Percentiles rank a stretch among this genome's conserved stretches.
Conservation (phyloP, 2,888 invertebrate genomes). For the Brachypalpus laphriformis region DNA sequence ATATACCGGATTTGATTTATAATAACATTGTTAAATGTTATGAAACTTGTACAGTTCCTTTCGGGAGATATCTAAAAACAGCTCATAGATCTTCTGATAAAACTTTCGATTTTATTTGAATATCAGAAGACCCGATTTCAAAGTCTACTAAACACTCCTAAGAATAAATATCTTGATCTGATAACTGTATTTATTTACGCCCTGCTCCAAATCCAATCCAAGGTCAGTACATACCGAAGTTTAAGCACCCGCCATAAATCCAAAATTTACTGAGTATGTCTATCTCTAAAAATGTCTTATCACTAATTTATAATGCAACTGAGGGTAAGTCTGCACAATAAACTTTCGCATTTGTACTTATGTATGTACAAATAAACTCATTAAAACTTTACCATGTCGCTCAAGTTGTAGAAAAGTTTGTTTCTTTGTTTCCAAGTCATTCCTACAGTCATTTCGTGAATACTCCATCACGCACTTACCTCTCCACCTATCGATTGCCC, state of each 20-base stretch:
- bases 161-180: background rate
- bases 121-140: too few species aligned
- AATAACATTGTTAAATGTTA: too few species aligned
- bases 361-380: constrained; percentile 1
- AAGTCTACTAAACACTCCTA: too few species aligned
- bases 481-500: background rate
- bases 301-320: background rate
- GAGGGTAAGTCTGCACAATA: background rate
- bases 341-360: background rate
- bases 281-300: constrained; percentile 14
- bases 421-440: background rate
- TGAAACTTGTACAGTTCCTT: too few species aligned
- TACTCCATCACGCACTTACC: too few species aligned
- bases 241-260: background rate
- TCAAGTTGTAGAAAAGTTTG: background rate
- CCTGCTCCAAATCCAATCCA: background rate
- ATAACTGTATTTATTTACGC: background rate
- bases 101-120: too few species aligned
- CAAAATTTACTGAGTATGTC: background rate
- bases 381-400: background rate
- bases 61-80: too few species aligned
- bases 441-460: background rate
- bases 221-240: background rate
- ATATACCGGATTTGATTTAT: too few species aligned
- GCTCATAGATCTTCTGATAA: too few species aligned